Evolutionary conservation across 37 sponge, comb jelly and placozoan genomes (phyloP).

Genomic region (Dysidea cf. avara): DNA sequence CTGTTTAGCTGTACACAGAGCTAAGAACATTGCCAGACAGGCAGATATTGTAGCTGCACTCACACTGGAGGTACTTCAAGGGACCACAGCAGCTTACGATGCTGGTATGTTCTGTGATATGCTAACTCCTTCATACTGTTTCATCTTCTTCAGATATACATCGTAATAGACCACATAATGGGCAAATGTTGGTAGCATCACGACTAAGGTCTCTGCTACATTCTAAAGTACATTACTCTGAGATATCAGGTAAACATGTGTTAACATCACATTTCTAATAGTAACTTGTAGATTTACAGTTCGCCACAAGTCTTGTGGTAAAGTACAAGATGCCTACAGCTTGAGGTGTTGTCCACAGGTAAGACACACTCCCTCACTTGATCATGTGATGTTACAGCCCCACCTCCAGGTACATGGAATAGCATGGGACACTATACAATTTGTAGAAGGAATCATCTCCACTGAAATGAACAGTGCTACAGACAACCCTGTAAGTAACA

Average conservation of each 20-base stretch:
- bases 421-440: constrained; percentile 84
- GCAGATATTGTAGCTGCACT: constrained; percentile 88
- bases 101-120: constrained; percentile 20
- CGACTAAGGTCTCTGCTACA: constrained; percentile 81
- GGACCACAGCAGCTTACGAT: constrained; percentile 79
- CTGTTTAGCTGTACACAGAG: constrained; percentile 58
- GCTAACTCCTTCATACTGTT: not conserved
- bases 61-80: constrained; percentile 78
- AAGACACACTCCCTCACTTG: not conserved
- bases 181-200: constrained; percentile 82
- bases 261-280: too few species aligned
- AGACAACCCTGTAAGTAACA: constrained; percentile 86
- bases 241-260: constrained; percentile 72
- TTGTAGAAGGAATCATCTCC: constrained; percentile 75
- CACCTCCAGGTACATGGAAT: constrained; percentile 85
- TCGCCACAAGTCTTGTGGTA: constrained; percentile 64
- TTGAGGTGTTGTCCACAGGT: constrained; percentile 82
- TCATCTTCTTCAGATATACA: constrained; percentile 65
- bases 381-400: not conserved
- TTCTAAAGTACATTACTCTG: constrained; percentile 78
- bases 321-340: constrained; percentile 93
- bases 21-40: constrained; percentile 62
- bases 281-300: constrained; percentile 20
- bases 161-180: constrained; percentile 73
- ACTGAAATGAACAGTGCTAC: constrained; percentile 97